phyloP scores from a whole-genome alignment of 2,113 vertebrate species.

The Notarius lentiginosus region DNA sequence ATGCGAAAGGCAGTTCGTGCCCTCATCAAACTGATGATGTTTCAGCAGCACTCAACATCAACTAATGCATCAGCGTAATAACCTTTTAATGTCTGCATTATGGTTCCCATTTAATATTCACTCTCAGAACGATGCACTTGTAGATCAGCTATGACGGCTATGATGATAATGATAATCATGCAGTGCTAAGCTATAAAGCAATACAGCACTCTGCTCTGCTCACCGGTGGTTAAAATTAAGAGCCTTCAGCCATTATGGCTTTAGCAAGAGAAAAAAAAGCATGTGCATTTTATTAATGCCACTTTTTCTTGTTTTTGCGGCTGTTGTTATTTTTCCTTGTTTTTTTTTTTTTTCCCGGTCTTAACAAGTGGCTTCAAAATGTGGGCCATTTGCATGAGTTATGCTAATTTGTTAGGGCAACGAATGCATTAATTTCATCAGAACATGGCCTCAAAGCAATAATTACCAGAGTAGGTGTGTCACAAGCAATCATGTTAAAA shows the following conservation, averaged over 20 bases:
- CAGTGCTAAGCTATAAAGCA: conserved; percentile 61
- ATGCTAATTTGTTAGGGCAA: conserved; percentile 99
- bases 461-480: conserved; percentile 99
- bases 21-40: conserved; percentile 58
- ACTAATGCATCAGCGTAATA: conserved; percentile 73
- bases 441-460: conserved; percentile 99
- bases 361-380: conserved; percentile 83
- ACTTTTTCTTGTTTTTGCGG: conserved; percentile 42
- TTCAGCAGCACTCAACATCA: conserved; percentile 58
- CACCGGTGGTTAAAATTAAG: conserved; percentile 73
- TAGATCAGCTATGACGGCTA: conserved; percentile 67
- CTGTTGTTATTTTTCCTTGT: conserved; percentile 42
- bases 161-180: conserved; percentile 73
- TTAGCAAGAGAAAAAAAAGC: conserved; percentile 59
- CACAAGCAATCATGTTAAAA: conserved; percentile 97
- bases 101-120: conserved; percentile 70
- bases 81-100: conserved; percentile 73
- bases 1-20: conserved; percentile 49
- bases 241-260: conserved; percentile 79
- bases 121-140: conserved; percentile 68
- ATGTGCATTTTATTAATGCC: conserved; percentile 72
- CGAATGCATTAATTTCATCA: conserved; percentile 99
- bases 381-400: conserved; percentile 97
- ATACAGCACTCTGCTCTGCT: conserved; percentile 65
- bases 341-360: conserved; percentile 22